These are phyloP conservation scores for Coptodon rendalli DNA, from an alignment of 2,113 vertebrate genomes.

Conservation along the genomic window DNA sequence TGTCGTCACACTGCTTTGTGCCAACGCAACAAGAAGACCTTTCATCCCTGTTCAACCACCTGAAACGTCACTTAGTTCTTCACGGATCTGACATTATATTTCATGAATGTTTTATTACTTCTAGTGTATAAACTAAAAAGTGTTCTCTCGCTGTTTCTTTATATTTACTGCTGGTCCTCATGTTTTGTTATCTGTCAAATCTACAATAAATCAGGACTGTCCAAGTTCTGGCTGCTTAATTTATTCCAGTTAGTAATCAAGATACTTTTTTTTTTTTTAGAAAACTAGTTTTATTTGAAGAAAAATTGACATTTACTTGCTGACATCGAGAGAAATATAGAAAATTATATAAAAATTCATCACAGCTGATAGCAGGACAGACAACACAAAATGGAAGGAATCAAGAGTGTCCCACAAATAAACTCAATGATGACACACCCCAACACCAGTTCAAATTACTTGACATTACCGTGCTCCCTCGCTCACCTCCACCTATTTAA, in stretches of 20 bases:
- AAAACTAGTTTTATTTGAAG: slow-evolving; percentile 83
- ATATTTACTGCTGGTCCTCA: background rate
- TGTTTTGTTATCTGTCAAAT: background rate
- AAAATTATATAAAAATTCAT: slow-evolving; percentile 42
- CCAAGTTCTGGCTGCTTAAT: background rate
- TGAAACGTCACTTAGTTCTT: background rate
- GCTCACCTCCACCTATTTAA: background rate
- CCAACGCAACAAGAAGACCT: background rate
- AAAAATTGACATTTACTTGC: slow-evolving; percentile 43
- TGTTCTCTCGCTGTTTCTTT: background rate
- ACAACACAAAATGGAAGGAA: background rate
- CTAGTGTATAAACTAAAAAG: background rate
- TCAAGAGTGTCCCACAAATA: background rate
- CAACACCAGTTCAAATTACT: background rate
- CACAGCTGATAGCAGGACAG: background rate
- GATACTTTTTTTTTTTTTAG: slow-evolving; percentile 41
- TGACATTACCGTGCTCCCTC: background rate
- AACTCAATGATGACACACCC: background rate
- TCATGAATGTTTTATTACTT: background rate
- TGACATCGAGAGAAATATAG: slow-evolving; percentile 26
- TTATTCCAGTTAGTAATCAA: background rate
- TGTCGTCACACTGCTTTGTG: background rate
- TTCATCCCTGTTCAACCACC: background rate
- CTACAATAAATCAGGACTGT: slow-evolving; percentile 44
- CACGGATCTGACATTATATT: background rate